Evolutionary conservation across 2,888 invertebrate species (phyloP).

Genomic region (Rotaria sp.): DNA sequence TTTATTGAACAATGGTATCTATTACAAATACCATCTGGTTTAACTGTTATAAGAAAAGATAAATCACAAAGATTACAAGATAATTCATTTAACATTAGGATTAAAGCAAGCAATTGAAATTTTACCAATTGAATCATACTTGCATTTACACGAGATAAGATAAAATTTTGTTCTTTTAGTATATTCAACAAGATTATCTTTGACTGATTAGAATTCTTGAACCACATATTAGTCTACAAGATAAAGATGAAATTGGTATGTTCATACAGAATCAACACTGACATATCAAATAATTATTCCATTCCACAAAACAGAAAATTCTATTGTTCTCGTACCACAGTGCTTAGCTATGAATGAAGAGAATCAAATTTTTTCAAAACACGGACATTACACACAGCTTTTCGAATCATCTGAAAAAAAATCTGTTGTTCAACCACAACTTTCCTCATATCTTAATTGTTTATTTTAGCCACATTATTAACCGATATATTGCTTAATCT

Average conservation of each 20-base stretch:
- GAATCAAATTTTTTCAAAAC: too few relatives aligned
- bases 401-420: too few relatives aligned
- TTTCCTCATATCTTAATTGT: too few relatives aligned
- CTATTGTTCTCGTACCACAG: too few relatives aligned
- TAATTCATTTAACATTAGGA: slow-evolving; percentile 65
- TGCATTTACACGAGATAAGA: slow-evolving; percentile 61
- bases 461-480: slow-evolving; percentile 67
- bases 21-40: slow-evolving; percentile 12
- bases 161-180: slow-evolving; percentile 58
- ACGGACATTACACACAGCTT: too few relatives aligned
- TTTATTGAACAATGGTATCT: slow-evolving; percentile 72
- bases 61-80: slow-evolving; percentile 49
- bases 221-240: slow-evolving; percentile 79
- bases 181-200: slow-evolving; percentile 69
- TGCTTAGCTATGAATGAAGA: too few relatives aligned
- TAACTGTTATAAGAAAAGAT: neutral
- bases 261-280: too few relatives aligned
- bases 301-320: too few relatives aligned
- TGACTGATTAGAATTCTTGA: slow-evolving; percentile 76
- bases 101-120: slow-evolving; percentile 85
- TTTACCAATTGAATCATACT: slow-evolving; percentile 75
- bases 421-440: too few relatives aligned
- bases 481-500: slow-evolving; percentile 81
- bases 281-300: too few relatives aligned
- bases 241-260: slow-evolving; percentile 80